These are phyloP conservation scores for Macropis europaea DNA, from an alignment of 2,888 invertebrate genomes.

Conservation along the genomic window DNA sequence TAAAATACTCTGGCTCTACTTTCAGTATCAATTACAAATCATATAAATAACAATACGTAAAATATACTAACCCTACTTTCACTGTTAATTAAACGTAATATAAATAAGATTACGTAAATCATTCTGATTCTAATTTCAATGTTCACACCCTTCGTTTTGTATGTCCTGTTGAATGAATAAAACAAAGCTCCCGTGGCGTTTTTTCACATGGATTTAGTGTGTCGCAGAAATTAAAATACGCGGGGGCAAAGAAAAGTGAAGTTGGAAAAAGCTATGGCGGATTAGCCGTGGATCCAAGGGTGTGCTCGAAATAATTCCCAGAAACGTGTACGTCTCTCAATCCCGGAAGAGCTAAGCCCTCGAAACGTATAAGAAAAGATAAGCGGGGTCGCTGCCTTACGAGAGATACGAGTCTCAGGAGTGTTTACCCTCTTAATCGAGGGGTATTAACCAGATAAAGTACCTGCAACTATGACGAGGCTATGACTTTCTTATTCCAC, in stretches of 20 bases:
- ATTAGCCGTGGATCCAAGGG: background rate
- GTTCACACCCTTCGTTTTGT: too few species aligned
- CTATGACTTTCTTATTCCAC: background rate
- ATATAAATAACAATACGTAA: too few species aligned
- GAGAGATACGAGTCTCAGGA: conserved; percentile 7
- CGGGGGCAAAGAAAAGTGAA: background rate
- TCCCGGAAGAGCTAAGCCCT: conserved; percentile 5
- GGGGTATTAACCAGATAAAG: conserved; percentile 9
- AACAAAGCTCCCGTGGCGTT: too few species aligned
- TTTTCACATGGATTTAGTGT: too few species aligned
- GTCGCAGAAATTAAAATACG: too few species aligned
- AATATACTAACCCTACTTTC: too few species aligned
- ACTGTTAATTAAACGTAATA: too few species aligned
- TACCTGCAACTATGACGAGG: background rate
- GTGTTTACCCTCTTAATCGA: conserved; percentile 24
- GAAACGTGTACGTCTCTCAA: background rate
- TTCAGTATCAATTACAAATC: too few species aligned
- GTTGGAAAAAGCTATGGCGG: background rate
- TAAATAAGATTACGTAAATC: too few species aligned
- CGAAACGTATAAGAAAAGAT: conserved; percentile 24
- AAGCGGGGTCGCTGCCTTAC: conserved; percentile 2
- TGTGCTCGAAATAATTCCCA: conserved; percentile 19
- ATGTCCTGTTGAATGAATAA: too few species aligned
- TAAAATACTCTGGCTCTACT: too few species aligned
- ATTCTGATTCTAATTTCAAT: too few species aligned